Evolutionary conservation across 2,797 vertebrate species (phyloP).

Genomic region (Urophycis tenuis): DNA sequence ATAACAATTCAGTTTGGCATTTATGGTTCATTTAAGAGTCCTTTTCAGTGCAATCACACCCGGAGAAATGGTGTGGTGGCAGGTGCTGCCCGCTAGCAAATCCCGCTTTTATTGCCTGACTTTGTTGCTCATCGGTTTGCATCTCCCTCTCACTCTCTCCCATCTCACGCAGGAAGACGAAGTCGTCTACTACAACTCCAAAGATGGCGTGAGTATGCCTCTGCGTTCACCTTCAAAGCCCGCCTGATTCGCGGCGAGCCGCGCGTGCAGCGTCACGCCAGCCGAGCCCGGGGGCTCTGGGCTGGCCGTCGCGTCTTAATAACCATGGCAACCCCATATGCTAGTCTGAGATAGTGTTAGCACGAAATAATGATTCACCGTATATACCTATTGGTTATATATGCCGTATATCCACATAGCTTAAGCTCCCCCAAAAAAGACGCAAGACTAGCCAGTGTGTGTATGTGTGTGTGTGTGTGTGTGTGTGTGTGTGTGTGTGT

Average conservation of each 20-base stretch:
- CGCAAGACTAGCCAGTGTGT: too few relatives aligned
- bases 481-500: background rate
- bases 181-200: slow-evolving; percentile 86
- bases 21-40: too few relatives aligned
- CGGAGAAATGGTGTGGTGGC: slow-evolving; percentile 23
- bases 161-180: slow-evolving; percentile 71
- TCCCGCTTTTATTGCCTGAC: background rate
- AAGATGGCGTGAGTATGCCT: slow-evolving; percentile 74
- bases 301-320: background rate
- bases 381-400: too few relatives aligned
- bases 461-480: background rate
- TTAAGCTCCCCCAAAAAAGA: too few relatives aligned
- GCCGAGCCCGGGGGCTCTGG: too few relatives aligned
- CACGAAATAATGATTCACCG: background rate
- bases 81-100: slow-evolving; percentile 41
- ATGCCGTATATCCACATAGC: background rate
- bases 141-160: slow-evolving; percentile 26
- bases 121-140: background rate
- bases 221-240: background rate
- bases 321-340: background rate
- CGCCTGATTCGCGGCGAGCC: background rate
- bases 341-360: background rate
- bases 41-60: too few relatives aligned
- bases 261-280: background rate
- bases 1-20: too few relatives aligned